These are phyloP conservation scores for Drosophila tanythrix DNA, from an alignment of 2,888 invertebrate species.

Conservation along the genomic window DNA sequence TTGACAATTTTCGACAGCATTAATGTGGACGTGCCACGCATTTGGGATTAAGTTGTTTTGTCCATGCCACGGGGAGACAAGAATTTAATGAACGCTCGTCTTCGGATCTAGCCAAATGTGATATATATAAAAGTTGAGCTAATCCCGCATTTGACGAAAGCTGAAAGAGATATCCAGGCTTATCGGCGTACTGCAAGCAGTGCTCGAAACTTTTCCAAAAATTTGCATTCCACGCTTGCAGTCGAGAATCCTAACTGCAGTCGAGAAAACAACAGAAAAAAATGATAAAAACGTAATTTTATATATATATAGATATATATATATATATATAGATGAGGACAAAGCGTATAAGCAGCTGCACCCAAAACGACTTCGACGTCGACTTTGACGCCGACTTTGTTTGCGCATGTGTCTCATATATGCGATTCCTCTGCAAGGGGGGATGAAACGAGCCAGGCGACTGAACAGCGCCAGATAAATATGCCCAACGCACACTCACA, in stretches of 20 bases:
- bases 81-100: conserved; percentile 12
- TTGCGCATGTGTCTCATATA: conserved; percentile 63
- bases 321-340: neutral
- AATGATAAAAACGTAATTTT: neutral
- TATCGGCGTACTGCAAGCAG: conserved; percentile 35
- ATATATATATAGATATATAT: neutral
- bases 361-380: conserved; percentile 19
- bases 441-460: conserved; percentile 26
- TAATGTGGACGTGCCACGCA: conserved; percentile 76
- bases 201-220: conserved; percentile 20
- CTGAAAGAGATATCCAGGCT: conserved; percentile 20
- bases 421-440: conserved; percentile 1
- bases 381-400: conserved; percentile 9
- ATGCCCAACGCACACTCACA: conserved; percentile 5
- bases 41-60: conserved; percentile 55
- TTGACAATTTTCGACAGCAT: conserved; percentile 82
- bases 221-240: conserved; percentile 63
- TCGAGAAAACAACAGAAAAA: conserved; percentile 1
- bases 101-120: conserved; percentile 8
- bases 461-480: conserved; percentile 28
- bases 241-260: conserved; percentile 72
- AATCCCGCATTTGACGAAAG: conserved; percentile 25
- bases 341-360: conserved; percentile 48
- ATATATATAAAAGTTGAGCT: conserved; percentile 15
- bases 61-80: conserved; percentile 5